Evolutionary conservation across 2,888 invertebrate genomes (phyloP).

Genomic region (Apeira syringaria): DNA sequence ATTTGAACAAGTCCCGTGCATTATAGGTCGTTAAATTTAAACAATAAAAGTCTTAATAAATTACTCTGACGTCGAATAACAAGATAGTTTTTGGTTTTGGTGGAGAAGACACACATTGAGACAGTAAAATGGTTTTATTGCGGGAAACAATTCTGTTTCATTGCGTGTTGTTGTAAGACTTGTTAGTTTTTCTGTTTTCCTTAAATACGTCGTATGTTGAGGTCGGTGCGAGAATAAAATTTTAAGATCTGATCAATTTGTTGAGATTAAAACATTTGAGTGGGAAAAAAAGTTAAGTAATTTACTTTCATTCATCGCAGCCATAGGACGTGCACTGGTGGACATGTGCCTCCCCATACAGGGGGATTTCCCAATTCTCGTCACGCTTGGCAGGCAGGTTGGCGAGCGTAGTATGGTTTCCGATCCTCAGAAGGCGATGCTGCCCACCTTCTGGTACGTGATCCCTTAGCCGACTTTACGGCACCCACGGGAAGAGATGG

Average conservation of each 20-base stretch:
- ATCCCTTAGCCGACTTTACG: no score
- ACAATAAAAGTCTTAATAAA: constrained; percentile 74
- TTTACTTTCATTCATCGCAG: no score
- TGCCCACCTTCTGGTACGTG: no score
- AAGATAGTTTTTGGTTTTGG: constrained; percentile 60
- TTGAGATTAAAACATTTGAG: constrained; percentile 2
- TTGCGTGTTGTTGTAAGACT: constrained; percentile 39
- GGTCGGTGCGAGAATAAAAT: constrained; percentile 15
- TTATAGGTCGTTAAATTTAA: constrained; percentile 60
- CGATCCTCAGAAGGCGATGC: no score
- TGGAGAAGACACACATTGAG: constrained; percentile 67
- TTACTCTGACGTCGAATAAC: constrained; percentile 63
- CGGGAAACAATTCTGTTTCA: constrained; percentile 63
- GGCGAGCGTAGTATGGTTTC: no score
- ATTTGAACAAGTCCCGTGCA: constrained; percentile 21
- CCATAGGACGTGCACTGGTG: no score
- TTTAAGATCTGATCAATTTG: constrained; percentile 4
- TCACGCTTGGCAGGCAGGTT: no score
- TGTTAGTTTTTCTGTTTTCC: constrained; percentile 22
- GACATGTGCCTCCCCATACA: no score
- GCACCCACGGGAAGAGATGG: no score
- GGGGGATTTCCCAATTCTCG: no score
- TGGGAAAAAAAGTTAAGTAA: no score
- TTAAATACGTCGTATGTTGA: constrained; percentile 33
- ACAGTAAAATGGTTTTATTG: constrained; percentile 69